Evolutionary conservation across 2,888 invertebrate species (phyloP), one percentile per base, ranked within the genome.

Genomic region (Exocentrus adspersus): DNA sequence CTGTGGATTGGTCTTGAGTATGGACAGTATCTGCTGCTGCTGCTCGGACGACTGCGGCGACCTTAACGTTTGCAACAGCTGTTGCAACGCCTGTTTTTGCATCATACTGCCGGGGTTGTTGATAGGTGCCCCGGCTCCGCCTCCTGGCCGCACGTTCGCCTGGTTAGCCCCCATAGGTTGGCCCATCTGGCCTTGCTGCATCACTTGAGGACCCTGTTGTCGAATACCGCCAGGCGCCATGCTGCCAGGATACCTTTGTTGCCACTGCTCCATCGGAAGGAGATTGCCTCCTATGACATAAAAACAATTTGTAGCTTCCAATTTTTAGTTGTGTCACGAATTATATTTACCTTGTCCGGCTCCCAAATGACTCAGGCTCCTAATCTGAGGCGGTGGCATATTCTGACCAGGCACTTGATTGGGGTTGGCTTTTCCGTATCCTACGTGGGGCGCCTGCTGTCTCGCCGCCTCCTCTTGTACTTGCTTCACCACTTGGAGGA

Each of bases 391-490:
- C 4, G 87, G 87, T 2, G 87, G 87, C n/a, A 86, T 86, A 86
- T 87, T 81, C 69, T 84, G 84, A 56, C 84, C 84, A 16, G 84
- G 84, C 9, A 83, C 83, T 48, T 84, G 83, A 2, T 81, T 83
- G 32, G 91, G 90, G 58, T 86, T 86, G 5, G 88, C 88, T 82
- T 94, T 94, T 69, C 93, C 94, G 77, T 92, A 94, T 53, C 87
- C 86, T 7, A 81, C 81, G 75, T 92, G 92, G 30, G 93, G 92
- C 48, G 90, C 92, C 80, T 93, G 94, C 79, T 96, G 95, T 45
- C 95, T 86, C 6, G 95, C 95, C 53, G 95, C 95, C 79, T 95
- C 95, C 79, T 95, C 95, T 81, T 96, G 95, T 2, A 96, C 92
- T 84, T 89, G 79, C 50, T 79, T 81, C 2, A 83, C 82, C 19